Base-by-base conservation (phyloP, 2,113 vertebrate species). In the Mus pahari region DNA sequence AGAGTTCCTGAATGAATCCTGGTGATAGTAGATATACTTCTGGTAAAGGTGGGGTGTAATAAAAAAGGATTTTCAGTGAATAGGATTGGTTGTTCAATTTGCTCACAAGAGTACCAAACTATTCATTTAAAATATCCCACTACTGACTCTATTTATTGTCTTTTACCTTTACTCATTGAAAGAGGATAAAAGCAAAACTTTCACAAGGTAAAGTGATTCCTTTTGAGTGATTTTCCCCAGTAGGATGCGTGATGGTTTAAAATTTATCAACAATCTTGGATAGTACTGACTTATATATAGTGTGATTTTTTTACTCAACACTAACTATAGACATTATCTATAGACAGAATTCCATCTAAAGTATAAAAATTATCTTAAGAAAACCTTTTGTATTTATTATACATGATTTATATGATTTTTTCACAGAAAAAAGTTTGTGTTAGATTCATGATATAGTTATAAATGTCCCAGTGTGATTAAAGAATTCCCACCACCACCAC, bases 361-460 rank as follows among this genome's bases (percentile, higher is more conserved):
- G 3, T 77, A 45, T 20, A 55, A 60, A 87, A 90, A 45, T 64
- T 2, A 50, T 75, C 20, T 91, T 70, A 53, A 9, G n/a, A 81
- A 90, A 86, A 11, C 70, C 24, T 96, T 96, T 82, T 20, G 83
- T 92, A 31, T 20, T 78, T 92, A 31, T 77, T 50, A 48, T n/a
- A 17, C 2, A 73, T 12, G 7, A 45, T 77, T 20, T 11, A 26
- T 70, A 7, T 48, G 3, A 3, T 81, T 95, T 39, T 45, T 81
- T 36, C 5, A 55, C 26, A 48, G 3, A 36, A 36, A 92, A 75
- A 79, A 60, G 74, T 88, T 16, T 71, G 14, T 71, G 13, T 86
- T 82, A 91, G 66, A 89, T 48, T 55, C 2, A 36, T 33, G 36
- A 20, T 73, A 70, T 1, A 75, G 31, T 24, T 55, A 0, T 83